Evolutionary conservation across 2,113 vertebrate genomes (phyloP).

Genomic region (Stegostoma tigrinum): DNA sequence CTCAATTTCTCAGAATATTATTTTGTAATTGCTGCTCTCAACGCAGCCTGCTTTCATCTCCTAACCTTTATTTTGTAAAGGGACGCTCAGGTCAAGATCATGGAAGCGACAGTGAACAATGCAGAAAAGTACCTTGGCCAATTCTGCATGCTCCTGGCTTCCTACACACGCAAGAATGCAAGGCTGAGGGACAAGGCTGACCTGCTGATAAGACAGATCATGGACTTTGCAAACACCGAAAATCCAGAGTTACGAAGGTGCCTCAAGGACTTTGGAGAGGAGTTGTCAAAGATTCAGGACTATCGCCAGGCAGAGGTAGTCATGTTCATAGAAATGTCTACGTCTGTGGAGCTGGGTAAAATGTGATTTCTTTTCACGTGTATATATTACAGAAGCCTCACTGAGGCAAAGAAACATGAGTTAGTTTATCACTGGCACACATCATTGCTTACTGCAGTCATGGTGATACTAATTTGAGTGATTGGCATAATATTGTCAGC

Average conservation of each 20-base stretch:
- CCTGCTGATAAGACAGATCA: slow-evolving; percentile 55
- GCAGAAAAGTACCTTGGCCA: slow-evolving; percentile 58
- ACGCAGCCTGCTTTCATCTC: not conserved
- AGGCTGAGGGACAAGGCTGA: slow-evolving; percentile 58
- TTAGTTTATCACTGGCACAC: not conserved
- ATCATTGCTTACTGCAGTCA: not conserved
- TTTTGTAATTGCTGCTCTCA: not conserved
- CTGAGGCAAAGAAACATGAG: not conserved
- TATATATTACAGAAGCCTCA: not conserved
- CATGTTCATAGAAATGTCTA: not conserved
- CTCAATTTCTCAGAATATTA: not conserved
- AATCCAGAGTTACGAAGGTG: slow-evolving; percentile 48
- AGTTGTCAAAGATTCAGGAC: slow-evolving; percentile 68
- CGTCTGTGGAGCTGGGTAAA: not conserved
- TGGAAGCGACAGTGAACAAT: slow-evolving; percentile 50
- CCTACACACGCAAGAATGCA: slow-evolving; percentile 59
- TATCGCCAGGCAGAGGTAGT: slow-evolving; percentile 70
- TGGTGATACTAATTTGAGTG: not conserved
- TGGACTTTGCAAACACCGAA: slow-evolving; percentile 50
- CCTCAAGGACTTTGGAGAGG: slow-evolving; percentile 58
- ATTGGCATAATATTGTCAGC: not conserved
- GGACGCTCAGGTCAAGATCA: slow-evolving; percentile 50
- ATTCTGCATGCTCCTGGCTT: slow-evolving; percentile 56
- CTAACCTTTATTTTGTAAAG: slow-evolving; percentile 37
- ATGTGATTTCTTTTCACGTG: too few species aligned